These are phyloP conservation scores for Ditula angustiorana DNA, from an alignment of 2,888 invertebrate genomes.

Conservation along the genomic window DNA sequence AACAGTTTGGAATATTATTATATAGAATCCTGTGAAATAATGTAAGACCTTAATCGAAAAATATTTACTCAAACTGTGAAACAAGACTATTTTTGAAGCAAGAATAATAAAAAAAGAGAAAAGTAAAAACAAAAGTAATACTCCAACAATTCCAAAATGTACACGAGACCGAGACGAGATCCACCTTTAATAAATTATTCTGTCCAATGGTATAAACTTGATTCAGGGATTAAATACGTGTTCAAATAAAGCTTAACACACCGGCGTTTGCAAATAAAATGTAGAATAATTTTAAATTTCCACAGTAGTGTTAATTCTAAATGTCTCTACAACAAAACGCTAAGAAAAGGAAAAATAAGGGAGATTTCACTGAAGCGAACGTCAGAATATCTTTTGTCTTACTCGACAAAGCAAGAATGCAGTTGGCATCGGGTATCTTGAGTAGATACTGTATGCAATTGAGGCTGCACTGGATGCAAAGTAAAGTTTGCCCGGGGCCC, in stretches of 20 bases:
- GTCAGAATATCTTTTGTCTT: conserved; percentile 41
- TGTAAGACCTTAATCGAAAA: no score
- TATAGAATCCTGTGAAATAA: no score
- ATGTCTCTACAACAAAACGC: conserved; percentile 25
- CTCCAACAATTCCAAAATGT: no score
- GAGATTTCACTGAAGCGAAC: conserved; percentile 37
- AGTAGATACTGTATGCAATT: conserved; percentile 26
- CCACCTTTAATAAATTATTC: no score
- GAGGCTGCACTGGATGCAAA: conserved; percentile 54
- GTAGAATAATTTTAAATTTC: background rate
- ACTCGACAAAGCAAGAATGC: conserved; percentile 31
- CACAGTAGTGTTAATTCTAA: conserved; percentile 17
- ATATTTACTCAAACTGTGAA: no score
- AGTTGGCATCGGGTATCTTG: conserved; percentile 14
- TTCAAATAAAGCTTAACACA: background rate
- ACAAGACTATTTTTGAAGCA: no score
- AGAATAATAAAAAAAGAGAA: no score
- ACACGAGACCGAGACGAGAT: no score
- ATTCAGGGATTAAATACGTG: no score
- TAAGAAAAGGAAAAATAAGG: conserved; percentile 39
- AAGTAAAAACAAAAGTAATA: no score
- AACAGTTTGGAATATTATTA: no score
- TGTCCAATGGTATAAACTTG: no score
- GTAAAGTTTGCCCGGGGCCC: conserved; percentile 58
- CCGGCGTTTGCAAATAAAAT: background rate